Evolutionary conservation across 2,888 invertebrate species (phyloP).

Genomic region (Abrostola triplasia): DNA sequence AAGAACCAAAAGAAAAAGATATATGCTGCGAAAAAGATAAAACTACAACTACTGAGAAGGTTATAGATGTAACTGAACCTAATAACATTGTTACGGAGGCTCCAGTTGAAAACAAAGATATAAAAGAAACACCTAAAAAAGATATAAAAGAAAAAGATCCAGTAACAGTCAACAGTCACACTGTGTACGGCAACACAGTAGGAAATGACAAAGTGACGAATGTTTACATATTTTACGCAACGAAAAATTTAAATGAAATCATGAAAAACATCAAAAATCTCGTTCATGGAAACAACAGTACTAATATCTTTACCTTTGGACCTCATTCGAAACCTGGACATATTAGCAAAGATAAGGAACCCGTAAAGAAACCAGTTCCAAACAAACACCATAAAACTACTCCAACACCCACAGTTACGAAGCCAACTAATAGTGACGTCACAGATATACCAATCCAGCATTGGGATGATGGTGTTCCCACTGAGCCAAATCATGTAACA

Average conservation of each 20-base stretch:
- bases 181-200: constrained; percentile 66
- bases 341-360: neutral
- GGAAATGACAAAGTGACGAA: constrained; percentile 73
- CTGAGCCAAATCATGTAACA: too few relatives aligned
- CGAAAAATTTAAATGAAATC: constrained; percentile 45
- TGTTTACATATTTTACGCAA: constrained; percentile 70
- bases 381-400: neutral
- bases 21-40: neutral
- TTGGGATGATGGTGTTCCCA: too few relatives aligned
- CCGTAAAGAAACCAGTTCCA: neutral
- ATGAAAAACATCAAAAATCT: constrained; percentile 51
- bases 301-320: constrained; percentile 47
- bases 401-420: neutral
- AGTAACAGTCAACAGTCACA: constrained; percentile 57
- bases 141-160: constrained; percentile 23
- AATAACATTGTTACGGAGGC: neutral
- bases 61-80: neutral
- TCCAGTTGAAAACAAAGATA: constrained; percentile 16
- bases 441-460: too few relatives aligned
- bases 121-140: constrained; percentile 16
- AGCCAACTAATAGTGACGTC: constrained; percentile 7
- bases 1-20: constrained; percentile 7
- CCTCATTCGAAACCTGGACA: neutral
- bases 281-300: constrained; percentile 40
- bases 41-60: neutral